Conservation (phyloP, 2,113 vertebrate species). For the Tetrax tetrax region DNA sequence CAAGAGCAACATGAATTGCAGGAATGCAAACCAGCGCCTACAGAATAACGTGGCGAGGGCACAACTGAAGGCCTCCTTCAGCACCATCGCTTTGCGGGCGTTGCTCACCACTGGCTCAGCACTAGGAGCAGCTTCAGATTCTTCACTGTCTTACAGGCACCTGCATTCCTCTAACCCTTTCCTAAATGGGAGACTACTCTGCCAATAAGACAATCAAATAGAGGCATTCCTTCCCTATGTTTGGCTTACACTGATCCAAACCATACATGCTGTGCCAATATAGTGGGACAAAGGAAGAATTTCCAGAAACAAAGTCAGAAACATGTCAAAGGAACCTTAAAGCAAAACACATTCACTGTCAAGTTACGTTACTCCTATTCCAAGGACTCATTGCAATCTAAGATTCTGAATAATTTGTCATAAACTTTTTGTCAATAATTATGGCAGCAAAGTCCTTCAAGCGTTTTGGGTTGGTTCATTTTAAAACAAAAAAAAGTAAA, state of each 20-base stretch:
- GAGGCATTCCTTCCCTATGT: background rate
- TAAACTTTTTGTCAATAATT: too few relatives aligned
- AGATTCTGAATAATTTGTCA: background rate
- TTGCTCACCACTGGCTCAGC: background rate
- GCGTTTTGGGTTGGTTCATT: background rate
- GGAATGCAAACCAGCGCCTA: background rate
- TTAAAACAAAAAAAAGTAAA: background rate
- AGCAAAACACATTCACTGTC: background rate
- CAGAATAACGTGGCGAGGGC: background rate
- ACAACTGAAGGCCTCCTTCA: background rate
- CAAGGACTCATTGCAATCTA: background rate
- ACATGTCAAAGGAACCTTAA: background rate
- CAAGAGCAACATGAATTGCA: background rate
- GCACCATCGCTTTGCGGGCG: background rate
- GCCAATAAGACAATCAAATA: background rate
- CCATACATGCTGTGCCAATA: background rate
- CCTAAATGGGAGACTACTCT: background rate
- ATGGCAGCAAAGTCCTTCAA: background rate
- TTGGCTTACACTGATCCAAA: background rate
- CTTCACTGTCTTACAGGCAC: background rate
- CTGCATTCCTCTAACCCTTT: background rate
- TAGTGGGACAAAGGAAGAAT: background rate
- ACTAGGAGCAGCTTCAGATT: background rate
- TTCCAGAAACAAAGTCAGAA: slow-evolving; percentile 10
- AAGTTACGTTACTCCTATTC: background rate